These are phyloP conservation scores for Dreissena rostriformis DNA, from an alignment of 1,140 invertebrate species.

Conservation along the genomic window DNA sequence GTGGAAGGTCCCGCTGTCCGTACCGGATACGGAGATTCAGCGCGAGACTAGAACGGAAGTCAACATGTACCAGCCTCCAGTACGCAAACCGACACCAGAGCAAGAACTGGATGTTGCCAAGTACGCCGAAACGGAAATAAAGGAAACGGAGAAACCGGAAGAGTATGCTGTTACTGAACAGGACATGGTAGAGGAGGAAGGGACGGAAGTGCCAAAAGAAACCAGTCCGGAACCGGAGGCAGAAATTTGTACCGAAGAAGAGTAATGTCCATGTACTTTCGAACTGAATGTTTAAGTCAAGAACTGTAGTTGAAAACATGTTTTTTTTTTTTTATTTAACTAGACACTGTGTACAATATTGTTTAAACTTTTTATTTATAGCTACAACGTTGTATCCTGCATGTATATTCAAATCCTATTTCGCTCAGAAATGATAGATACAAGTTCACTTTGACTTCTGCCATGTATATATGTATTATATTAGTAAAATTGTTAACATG, in stretches of 20 bases:
- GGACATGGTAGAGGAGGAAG: background rate
- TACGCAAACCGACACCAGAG: background rate
- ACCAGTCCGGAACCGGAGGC: background rate
- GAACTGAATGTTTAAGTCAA: too few species aligned
- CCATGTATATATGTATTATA: too few species aligned
- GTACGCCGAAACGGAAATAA: background rate
- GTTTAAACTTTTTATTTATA: too few species aligned
- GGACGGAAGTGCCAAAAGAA: slow-evolving; percentile 12
- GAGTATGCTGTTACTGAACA: background rate
- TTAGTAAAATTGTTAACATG: too few species aligned
- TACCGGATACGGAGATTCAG: background rate
- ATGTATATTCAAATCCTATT: too few species aligned
- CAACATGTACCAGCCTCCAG: too few species aligned
- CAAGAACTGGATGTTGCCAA: background rate
- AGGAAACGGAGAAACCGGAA: background rate
- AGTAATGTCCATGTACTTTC: background rate
- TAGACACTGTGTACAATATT: too few species aligned
- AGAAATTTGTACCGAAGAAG: background rate
- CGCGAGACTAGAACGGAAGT: slow-evolving; percentile 21
- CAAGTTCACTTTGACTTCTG: too few species aligned
- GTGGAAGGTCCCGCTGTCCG: slow-evolving; percentile 21
- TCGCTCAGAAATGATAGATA: too few species aligned
- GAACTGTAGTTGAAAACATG: too few species aligned
- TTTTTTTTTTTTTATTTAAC: too few species aligned
- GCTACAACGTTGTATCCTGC: too few species aligned